Evolutionary conservation across 2,888 invertebrate species (phyloP).

Genomic region (Catocala fraxini): DNA sequence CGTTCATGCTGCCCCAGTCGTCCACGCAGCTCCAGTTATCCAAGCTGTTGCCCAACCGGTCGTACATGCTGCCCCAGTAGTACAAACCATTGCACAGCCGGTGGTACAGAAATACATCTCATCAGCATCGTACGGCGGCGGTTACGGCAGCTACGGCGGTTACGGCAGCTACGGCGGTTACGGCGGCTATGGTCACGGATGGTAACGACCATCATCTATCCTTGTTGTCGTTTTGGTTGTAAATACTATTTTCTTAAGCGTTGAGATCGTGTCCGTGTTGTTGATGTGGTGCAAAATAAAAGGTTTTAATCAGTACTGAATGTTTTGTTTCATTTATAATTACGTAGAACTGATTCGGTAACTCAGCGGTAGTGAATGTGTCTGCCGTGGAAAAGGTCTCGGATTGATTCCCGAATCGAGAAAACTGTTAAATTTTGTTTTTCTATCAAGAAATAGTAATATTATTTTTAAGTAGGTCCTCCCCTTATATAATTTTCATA

Average conservation of each 20-base stretch:
- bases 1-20: constrained; percentile 49
- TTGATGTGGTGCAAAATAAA: constrained; percentile 74
- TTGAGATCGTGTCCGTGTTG: constrained; percentile 78
- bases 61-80: constrained; percentile 58
- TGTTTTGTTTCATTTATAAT: constrained; percentile 35
- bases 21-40: constrained; percentile 51
- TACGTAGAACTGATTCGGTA: no score
- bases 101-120: constrained; percentile 60
- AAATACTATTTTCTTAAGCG: constrained; percentile 64
- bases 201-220: constrained; percentile 60
- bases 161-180: constrained; percentile 47
- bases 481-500: no score
- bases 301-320: constrained; percentile 63
- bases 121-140: constrained; percentile 30
- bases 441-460: no score
- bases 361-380: no score
- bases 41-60: constrained; percentile 65
- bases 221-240: constrained; percentile 43
- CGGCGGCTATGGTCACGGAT: constrained; percentile 69
- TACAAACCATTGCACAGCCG: constrained; percentile 69
- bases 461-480: no score
- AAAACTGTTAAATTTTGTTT: no score
- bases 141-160: constrained; percentile 34
- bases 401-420: no score
- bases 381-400: no score